Conservation (phyloP, 2,113 vertebrate species). For the Pandion haliaetus region DNA sequence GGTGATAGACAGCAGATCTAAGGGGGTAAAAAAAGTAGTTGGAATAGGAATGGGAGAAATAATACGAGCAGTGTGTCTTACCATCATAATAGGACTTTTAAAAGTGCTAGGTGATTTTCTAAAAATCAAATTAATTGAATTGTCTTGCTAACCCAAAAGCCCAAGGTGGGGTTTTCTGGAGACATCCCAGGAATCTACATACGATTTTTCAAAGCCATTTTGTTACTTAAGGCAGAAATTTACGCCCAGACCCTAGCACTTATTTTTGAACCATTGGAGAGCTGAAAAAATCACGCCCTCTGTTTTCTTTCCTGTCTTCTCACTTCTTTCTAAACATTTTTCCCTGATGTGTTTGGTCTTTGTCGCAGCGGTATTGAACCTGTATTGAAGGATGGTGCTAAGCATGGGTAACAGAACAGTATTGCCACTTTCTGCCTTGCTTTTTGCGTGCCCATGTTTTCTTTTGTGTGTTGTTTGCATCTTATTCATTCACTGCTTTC, state of each 20-base stretch:
- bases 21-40: not conserved
- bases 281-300: not conserved
- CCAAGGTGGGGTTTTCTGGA: not conserved
- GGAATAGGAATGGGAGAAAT: not conserved
- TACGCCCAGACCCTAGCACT: not conserved
- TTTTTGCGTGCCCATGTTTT: not conserved
- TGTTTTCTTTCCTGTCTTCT: not conserved
- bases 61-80: not conserved
- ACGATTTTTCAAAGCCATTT: not conserved
- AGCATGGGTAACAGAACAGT: not conserved
- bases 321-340: not conserved
- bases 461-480: not conserved
- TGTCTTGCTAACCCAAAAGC: not conserved
- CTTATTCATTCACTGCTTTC: not conserved
- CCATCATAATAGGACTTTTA: not conserved
- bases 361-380: rapidly evolving
- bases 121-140: not conserved
- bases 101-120: not conserved
- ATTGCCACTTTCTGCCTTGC: not conserved
- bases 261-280: not conserved
- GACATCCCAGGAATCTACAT: not conserved
- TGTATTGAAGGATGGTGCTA: not conserved
- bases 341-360: not conserved
- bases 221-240: not conserved
- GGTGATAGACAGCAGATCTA: not conserved